Percentiles rank a stretch among this genome's conserved stretches.
phyloP scores from a whole-genome alignment of 2,797 vertebrate species.

The Denticeps clupeoides region DNA sequence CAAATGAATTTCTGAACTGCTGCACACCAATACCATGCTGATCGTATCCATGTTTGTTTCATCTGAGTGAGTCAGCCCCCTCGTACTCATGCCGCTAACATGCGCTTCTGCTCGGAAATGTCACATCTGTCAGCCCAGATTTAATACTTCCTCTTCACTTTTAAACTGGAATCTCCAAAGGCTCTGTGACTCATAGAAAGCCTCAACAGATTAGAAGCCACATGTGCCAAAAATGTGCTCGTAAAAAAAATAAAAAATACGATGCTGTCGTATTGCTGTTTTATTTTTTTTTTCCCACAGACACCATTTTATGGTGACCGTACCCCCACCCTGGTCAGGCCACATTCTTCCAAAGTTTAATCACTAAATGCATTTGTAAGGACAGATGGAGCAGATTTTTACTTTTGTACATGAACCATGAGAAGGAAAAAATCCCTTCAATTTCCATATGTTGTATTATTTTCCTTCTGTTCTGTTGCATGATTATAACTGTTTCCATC shows the following conservation, averaged over 20 bases:
- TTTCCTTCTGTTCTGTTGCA: neutral
- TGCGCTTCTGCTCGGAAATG: slow-evolving; percentile 13
- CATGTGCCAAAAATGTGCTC: slow-evolving; percentile 16
- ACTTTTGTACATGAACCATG: slow-evolving; percentile 35
- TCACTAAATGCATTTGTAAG: slow-evolving; percentile 38
- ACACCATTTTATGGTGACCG: too few species aligned
- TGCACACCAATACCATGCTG: slow-evolving; percentile 20
- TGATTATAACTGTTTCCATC: slow-evolving; percentile 26
- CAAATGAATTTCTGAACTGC: slow-evolving; percentile 18
- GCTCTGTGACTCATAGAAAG: slow-evolving; percentile 23
- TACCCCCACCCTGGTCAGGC: slow-evolving; percentile 22
- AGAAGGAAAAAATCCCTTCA: too few species aligned
- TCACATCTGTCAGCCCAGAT: slow-evolving; percentile 23
- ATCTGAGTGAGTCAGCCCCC: slow-evolving; percentile 8
- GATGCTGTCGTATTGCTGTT: too few species aligned
- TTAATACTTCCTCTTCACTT: slow-evolving; percentile 22
- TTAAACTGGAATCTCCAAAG: slow-evolving; percentile 28
- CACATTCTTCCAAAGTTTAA: slow-evolving; percentile 33
- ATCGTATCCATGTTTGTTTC: slow-evolving; percentile 22
- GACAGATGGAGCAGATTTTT: slow-evolving; percentile 49
- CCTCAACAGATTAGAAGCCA: slow-evolving; percentile 25
- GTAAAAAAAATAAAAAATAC: too few species aligned
- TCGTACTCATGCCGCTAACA: slow-evolving; percentile 14
- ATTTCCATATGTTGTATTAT: slow-evolving; percentile 8
- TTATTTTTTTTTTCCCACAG: too few species aligned